phyloP scores from a whole-genome alignment of 1,140 invertebrate genomes.

The Trichoplusia ni region DNA sequence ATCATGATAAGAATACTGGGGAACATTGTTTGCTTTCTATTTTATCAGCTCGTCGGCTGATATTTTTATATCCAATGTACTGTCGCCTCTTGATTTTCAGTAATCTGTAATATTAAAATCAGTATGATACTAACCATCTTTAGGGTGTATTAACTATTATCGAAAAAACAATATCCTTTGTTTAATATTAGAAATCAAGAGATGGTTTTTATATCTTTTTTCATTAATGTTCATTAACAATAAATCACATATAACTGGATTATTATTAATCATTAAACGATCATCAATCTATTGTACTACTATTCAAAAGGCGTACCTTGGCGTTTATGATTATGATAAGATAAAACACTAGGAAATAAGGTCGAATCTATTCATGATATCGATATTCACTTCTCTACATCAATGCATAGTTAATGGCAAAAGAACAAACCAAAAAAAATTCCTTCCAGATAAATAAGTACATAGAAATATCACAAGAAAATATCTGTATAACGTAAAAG shows the following conservation, averaged over 20 bases:
- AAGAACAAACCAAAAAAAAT: neutral
- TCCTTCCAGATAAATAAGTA: too few species aligned
- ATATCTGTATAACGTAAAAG: neutral
- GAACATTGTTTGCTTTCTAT: slow-evolving; percentile 31
- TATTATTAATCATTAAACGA: neutral
- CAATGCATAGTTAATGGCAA: too few species aligned
- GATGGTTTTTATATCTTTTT: neutral
- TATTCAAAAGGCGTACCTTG: neutral
- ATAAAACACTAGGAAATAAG: slow-evolving; percentile 12
- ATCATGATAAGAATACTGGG: slow-evolving; percentile 28
- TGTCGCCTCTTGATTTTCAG: neutral
- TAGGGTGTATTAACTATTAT: too few species aligned
- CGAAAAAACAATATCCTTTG: too few species aligned
- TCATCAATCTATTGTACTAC: neutral
- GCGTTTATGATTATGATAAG: slow-evolving; percentile 11
- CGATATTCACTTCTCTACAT: neutral
- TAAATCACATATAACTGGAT: neutral
- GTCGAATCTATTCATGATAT: slow-evolving; percentile 5
- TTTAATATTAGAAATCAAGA: too few species aligned
- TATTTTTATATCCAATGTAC: slow-evolving; percentile 25
- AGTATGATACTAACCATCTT: neutral
- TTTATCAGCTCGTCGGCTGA: slow-evolving; percentile 25
- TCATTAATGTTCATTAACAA: neutral
- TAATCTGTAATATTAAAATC: neutral
- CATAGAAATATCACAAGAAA: neutral